phyloP scores from a whole-genome alignment of 1,140 invertebrate species.

The Telenomus remus region DNA sequence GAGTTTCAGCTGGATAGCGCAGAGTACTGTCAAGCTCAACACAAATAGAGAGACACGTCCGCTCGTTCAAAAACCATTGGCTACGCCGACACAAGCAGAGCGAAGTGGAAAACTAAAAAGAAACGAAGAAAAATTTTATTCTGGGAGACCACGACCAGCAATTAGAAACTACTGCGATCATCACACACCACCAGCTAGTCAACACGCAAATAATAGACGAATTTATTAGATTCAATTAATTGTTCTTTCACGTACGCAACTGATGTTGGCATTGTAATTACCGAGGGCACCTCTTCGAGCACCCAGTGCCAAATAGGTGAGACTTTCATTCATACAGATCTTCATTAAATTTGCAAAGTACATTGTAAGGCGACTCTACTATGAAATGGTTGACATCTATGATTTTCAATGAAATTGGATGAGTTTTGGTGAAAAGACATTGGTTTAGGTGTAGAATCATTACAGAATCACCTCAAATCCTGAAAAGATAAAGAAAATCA shows the following conservation, averaged over 20 bases:
- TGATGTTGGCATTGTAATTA: conserved; percentile 67
- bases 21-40: conserved; percentile 97
- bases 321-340: background rate
- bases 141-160: conserved; percentile 48
- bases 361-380: too few relatives aligned
- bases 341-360: too few relatives aligned
- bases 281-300: conserved; percentile 67
- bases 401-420: too few relatives aligned
- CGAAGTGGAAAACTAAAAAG: conserved; percentile 31
- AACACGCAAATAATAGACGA: conserved; percentile 68
- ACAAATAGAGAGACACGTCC: conserved; percentile 85
- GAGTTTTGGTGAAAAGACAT: too few relatives aligned
- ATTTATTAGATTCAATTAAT: conserved; percentile 68
- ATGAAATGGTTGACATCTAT: too few relatives aligned
- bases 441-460: too few relatives aligned
- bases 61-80: conserved; percentile 49
- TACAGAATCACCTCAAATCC: too few relatives aligned
- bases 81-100: conserved; percentile 43
- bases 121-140: conserved; percentile 46
- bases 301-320: conserved; percentile 73
- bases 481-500: too few relatives aligned
- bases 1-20: conserved; percentile 96
- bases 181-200: conserved; percentile 69
- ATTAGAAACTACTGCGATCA: conserved; percentile 60
- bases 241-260: conserved; percentile 65